A percentile compares a stretch with the other conserved stretches of the same genome.
These are phyloP conservation scores for Lepidurus apus DNA, from an alignment of 1,140 invertebrate species.

Conservation along the genomic window DNA sequence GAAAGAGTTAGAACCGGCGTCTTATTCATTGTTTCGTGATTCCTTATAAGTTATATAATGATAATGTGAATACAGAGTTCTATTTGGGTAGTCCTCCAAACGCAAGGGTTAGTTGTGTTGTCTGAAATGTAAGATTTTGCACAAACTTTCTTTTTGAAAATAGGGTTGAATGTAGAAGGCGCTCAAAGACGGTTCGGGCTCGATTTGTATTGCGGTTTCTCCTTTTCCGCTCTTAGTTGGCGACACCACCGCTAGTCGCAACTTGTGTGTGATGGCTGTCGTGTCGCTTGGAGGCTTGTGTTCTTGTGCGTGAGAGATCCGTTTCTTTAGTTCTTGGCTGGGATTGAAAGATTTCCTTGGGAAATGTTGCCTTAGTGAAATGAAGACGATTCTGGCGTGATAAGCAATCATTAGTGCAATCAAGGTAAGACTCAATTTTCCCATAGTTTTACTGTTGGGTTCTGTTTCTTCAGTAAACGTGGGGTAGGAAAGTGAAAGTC, in stretches of 20 bases:
- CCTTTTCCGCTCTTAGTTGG: not conserved
- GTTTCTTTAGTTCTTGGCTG: not conserved
- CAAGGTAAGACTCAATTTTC: not conserved
- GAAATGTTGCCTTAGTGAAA: slow-evolving; percentile 1
- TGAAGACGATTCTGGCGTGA: slow-evolving; percentile 17
- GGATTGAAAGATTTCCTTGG: slow-evolving; percentile 5
- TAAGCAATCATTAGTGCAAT: slow-evolving; percentile 3
- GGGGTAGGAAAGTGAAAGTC: not conserved
- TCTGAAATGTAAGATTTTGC: too few species aligned
- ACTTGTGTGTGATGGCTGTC: slow-evolving; percentile 18
- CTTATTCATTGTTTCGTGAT: not conserved
- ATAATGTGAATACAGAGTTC: slow-evolving; percentile 19
- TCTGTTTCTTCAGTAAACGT: not conserved
- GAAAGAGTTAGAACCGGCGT: not conserved
- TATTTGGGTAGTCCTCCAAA: not conserved
- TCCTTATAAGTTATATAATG: not conserved
- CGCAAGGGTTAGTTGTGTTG: not conserved
- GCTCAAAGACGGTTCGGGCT: not conserved
- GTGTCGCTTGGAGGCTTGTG: slow-evolving; percentile 11
- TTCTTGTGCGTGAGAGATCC: slow-evolving; percentile 11
- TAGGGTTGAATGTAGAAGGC: not conserved
- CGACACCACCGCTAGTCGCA: not conserved
- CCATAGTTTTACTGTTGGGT: not conserved
- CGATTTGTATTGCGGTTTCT: not conserved
- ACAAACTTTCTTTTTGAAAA: not conserved